Percentiles rank a stretch among this genome's conserved stretches.
Conservation (phyloP, 2,797 vertebrate genomes). For the Streptopelia turtur region DNA sequence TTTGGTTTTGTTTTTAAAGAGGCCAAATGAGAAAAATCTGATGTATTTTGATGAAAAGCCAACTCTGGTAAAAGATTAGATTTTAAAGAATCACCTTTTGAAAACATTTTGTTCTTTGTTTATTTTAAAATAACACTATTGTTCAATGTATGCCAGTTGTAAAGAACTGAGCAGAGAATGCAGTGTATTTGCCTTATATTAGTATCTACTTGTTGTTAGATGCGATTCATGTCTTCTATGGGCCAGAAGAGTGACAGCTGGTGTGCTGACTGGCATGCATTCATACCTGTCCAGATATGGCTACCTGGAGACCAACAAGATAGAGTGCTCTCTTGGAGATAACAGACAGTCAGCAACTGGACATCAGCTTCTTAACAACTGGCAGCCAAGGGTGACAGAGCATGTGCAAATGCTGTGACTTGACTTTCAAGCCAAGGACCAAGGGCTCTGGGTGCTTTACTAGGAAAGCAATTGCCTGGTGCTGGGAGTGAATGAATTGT, state of each 20-base stretch:
- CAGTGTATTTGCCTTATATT: background rate
- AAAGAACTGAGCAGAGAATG: background rate
- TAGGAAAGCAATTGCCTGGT: background rate
- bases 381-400: background rate
- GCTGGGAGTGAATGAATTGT: background rate
- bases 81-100: background rate
- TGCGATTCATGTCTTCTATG: background rate
- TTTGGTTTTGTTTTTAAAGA: background rate
- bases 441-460: background rate
- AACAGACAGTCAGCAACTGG: background rate
- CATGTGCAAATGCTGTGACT: rapidly evolving
- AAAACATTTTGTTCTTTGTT: background rate
- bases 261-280: rapidly evolving
- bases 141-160: rapidly evolving
- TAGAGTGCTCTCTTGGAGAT: background rate
- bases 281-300: rapidly evolving
- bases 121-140: background rate
- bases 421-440: background rate
- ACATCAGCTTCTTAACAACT: background rate
- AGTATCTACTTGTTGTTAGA: background rate
- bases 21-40: background rate
- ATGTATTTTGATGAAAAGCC: background rate
- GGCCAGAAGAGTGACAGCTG: background rate
- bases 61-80: background rate
- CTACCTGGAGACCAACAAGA: background rate